These are phyloP conservation scores for Rhadina sibilatrix DNA, from an alignment of 2,113 vertebrate species.

Conservation along the genomic window DNA sequence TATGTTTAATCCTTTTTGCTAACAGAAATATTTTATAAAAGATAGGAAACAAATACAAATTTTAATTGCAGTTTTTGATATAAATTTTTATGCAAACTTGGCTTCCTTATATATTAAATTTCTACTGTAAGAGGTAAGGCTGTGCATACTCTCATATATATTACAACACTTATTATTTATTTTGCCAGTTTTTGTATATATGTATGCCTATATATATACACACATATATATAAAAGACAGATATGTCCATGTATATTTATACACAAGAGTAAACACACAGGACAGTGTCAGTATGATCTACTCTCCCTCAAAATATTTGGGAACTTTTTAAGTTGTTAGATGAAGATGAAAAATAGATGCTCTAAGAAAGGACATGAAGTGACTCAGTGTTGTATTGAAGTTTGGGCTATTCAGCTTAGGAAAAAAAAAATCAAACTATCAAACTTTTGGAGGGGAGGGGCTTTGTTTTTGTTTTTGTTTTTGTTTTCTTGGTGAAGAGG, in stretches of 20 bases:
- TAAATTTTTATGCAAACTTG: neutral
- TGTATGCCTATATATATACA: rapidly evolving
- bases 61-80: neutral
- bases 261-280: neutral
- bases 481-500: neutral
- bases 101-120: neutral
- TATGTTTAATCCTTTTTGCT: neutral
- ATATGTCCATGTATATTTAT: neutral
- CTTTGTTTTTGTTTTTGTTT: neutral
- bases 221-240: too few relatives aligned
- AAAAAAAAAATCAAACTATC: neutral
- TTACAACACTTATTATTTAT: neutral
- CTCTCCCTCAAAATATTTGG: neutral
- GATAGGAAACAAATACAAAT: neutral
- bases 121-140: neutral
- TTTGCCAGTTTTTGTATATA: neutral
- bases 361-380: neutral
- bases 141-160: neutral
- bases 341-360: neutral
- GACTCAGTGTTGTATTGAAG: neutral
- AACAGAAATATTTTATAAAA: neutral
- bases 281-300: neutral
- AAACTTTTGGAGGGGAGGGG: too few relatives aligned
- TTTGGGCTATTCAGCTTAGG: neutral
- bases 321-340: neutral